Evolutionary conservation across 2,888 invertebrate species (phyloP).

Genomic region (Scrobipalpa atriplicella): DNA sequence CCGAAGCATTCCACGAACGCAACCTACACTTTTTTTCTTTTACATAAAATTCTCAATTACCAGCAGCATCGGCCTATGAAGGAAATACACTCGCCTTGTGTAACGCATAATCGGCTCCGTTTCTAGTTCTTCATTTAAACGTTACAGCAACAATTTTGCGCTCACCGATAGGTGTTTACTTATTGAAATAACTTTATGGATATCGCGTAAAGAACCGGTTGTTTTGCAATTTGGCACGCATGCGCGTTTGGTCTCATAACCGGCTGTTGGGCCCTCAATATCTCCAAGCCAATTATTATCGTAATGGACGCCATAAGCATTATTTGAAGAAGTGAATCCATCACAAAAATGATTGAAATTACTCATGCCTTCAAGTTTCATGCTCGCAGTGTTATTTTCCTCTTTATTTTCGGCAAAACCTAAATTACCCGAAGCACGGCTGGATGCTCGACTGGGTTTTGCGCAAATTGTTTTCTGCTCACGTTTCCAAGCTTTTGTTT

Average conservation of each 20-base stretch:
- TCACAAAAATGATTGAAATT: constrained; percentile 70
- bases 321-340: constrained; percentile 66
- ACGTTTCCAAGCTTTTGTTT: constrained; percentile 33
- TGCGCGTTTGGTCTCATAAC: constrained; percentile 56
- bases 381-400: constrained; percentile 38
- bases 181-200: constrained; percentile 59
- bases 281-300: constrained; percentile 66
- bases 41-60: constrained; percentile 47
- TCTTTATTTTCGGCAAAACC: constrained; percentile 44
- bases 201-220: constrained; percentile 60
- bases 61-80: constrained; percentile 39
- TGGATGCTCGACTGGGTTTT: constrained; percentile 38
- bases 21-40: constrained; percentile 50
- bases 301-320: constrained; percentile 61
- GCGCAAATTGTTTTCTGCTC: constrained; percentile 35
- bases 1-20: constrained; percentile 63
- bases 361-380: constrained; percentile 48
- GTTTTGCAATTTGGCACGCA: constrained; percentile 68
- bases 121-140: constrained; percentile 42
- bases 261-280: constrained; percentile 50
- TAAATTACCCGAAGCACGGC: constrained; percentile 50
- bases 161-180: constrained; percentile 50
- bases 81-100: constrained; percentile 39
- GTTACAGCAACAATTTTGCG: constrained; percentile 41
- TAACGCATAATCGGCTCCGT: constrained; percentile 42